Base-by-base conservation (phyloP, 1,140 invertebrate species). In the Limonius californicus region DNA sequence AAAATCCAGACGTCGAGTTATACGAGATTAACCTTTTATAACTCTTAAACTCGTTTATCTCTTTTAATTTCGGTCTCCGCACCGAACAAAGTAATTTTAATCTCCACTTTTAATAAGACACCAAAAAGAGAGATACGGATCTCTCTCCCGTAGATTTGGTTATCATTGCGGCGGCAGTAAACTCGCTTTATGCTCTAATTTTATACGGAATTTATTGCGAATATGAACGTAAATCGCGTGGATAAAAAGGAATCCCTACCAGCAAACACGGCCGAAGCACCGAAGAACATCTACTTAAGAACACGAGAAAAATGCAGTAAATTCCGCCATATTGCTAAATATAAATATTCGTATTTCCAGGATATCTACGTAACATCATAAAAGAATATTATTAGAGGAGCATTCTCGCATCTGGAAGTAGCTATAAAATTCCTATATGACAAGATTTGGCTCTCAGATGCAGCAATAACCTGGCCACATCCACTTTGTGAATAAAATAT, bases 271-370 rank as follows among this genome's bases (percentile, higher is more conserved):
- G 9, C 35, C 35, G n/a, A 39, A 39, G n/a, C 11, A 39, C n/a
- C n/a, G 35, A 39, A 39, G 35, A 39, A 39, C 35, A 39, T 39
- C 35, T 39, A 39, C 35, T 39, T 39, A 39, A 9, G 35, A 39
- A 39, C 35, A 39, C n/a, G 35, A 39, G 35, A 14, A 14, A 39
- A 39, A 39, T 39, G 35, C 35, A 39, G 35, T 39, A 39, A 39
- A 39, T 39, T 39, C n/a, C 35, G 8, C n/a, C n/a, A 39, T 39
- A 39, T 39, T 39, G 35, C 35, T 39, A 39, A 39, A 39, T 39
- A 39, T 39, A 39, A 39, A 39, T 39, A 39, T 39, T 39, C 35
- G 35, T 39, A 39, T 39, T 39, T 39, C 35, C 35, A 39, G 35
- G n/a, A 39, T 39, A 39, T 39, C 35, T 39, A 39, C 35, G 35